A percentile compares a stretch with the other conserved stretches of the same genome.
These are phyloP conservation scores for Crotalus horridus DNA, from an alignment of 2,113 vertebrate species.

Conservation along the genomic window DNA sequence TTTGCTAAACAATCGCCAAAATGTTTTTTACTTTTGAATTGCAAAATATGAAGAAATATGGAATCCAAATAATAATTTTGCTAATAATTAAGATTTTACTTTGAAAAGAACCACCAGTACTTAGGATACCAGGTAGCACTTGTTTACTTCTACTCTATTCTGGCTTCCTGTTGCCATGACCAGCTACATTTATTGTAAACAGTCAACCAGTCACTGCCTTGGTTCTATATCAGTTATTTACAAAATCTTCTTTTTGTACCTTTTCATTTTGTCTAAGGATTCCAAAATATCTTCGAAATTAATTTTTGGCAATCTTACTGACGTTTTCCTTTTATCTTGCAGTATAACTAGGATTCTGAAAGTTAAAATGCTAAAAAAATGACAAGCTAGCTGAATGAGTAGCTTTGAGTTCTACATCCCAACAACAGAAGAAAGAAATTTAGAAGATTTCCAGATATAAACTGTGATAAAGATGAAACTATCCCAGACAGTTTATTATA, in stretches of 20 bases:
- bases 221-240: neutral
- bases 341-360: neutral
- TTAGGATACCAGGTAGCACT: neutral
- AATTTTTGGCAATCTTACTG: neutral
- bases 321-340: neutral
- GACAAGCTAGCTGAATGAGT: neutral
- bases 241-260: neutral
- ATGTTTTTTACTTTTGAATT: neutral
- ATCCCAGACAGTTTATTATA: constrained; percentile 12
- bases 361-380: neutral
- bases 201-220: neutral
- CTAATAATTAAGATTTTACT: neutral
- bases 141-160: neutral
- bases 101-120: neutral
- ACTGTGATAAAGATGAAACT: neutral
- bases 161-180: neutral
- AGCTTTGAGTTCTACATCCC: neutral
- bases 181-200: neutral
- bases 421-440: neutral
- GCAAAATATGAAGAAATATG: neutral
- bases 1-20: neutral
- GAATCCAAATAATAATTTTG: neutral
- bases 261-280: neutral
- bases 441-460: neutral
- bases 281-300: neutral